Percentiles rank a stretch among this genome's conserved stretches.
Conservation (phyloP, 1,140 invertebrate genomes). For the Lepeophtheirus salmonis region DNA sequence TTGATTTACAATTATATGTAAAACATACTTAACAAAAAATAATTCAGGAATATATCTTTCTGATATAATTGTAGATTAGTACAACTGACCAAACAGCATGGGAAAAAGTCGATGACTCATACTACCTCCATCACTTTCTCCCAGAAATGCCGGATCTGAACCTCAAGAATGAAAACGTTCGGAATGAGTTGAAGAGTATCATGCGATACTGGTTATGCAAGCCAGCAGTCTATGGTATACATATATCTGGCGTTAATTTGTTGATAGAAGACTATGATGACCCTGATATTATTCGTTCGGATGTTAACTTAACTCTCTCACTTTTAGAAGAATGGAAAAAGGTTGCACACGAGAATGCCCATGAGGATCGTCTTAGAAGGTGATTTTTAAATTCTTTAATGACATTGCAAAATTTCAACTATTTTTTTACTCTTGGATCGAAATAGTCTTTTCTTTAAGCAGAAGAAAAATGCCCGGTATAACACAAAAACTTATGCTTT, state of each 20-base stretch:
- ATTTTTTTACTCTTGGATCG: no score
- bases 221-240: constrained; percentile 2
- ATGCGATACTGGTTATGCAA: constrained; percentile 4
- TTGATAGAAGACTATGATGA: background rate
- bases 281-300: background rate
- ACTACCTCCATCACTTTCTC: constrained; percentile 41
- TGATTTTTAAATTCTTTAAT: no score
- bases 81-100: constrained; percentile 38
- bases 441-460: no score
- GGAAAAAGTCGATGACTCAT: constrained; percentile 35
- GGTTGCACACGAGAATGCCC: background rate
- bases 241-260: background rate
- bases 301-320: constrained; percentile 11
- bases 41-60: no score
- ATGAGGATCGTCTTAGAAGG: background rate
- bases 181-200: constrained; percentile 24
- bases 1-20: no score
- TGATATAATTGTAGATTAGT: constrained; percentile 29
- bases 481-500: no score
- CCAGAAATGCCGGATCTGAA: constrained; percentile 42
- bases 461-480: no score
- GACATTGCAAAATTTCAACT: no score
- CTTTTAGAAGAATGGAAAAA: constrained; percentile 38
- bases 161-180: constrained; percentile 34
- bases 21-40: no score